These are phyloP conservation scores for Osedax frankpressi DNA, from an alignment of 2,888 invertebrate genomes.

Conservation along the genomic window DNA sequence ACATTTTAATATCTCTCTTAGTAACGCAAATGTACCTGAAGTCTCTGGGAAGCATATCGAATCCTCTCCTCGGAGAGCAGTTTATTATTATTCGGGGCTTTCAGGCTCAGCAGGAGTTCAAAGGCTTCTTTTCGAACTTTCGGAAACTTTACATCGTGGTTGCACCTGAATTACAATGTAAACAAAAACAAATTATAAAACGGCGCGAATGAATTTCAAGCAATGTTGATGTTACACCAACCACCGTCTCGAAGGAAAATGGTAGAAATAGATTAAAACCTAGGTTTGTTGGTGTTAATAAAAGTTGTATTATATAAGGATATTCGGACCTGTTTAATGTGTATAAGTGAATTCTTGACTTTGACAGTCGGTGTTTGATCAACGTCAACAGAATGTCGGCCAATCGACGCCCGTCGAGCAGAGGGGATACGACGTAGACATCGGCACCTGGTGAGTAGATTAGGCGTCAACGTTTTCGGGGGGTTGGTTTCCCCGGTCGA, in stretches of 20 bases:
- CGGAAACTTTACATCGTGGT: slow-evolving; percentile 25
- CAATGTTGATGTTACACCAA: too few relatives aligned
- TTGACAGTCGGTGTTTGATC: slow-evolving; percentile 23
- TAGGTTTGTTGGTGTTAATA: too few relatives aligned
- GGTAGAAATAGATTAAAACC: too few relatives aligned
- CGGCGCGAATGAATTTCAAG: too few relatives aligned
- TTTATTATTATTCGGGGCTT: slow-evolving; percentile 25
- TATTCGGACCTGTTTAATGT: not conserved
- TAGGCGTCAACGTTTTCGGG: too few relatives aligned
- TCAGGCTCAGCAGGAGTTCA: slow-evolving; percentile 24
- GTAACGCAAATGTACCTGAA: too few relatives aligned
- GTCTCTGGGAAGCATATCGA: slow-evolving; percentile 19
- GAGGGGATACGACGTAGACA: slow-evolving; percentile 27
- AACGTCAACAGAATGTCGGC: slow-evolving; percentile 26
- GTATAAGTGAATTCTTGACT: slow-evolving; percentile 20
- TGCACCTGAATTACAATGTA: slow-evolving; percentile 25
- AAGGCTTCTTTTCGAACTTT: slow-evolving; percentile 25
- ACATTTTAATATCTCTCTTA: too few relatives aligned
- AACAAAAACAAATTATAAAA: too few relatives aligned
- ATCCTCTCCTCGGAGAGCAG: slow-evolving; percentile 26
- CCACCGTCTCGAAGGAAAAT: too few relatives aligned
- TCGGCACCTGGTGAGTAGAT: slow-evolving; percentile 15
- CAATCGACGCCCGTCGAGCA: slow-evolving; percentile 25
- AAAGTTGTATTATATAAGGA: too few relatives aligned
- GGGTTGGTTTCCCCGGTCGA: too few relatives aligned